Conservation (phyloP, 2,888 invertebrate species). For the Lasioglossum marginatum region DNA sequence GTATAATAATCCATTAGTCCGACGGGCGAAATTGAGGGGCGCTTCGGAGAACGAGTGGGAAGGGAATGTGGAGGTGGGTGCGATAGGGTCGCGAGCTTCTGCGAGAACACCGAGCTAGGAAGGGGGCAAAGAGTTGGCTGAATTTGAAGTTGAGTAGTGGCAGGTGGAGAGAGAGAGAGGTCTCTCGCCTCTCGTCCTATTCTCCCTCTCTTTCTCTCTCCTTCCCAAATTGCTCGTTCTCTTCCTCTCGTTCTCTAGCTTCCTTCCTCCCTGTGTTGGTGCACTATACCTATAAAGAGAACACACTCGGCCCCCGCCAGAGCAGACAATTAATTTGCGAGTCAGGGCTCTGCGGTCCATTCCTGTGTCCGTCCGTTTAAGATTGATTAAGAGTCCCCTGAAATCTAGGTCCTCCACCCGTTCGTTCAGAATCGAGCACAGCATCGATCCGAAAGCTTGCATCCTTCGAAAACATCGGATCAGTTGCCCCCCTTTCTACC, state of each 20-base stretch:
- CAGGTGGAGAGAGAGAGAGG: constrained; percentile 67
- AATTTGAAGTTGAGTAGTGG: constrained; percentile 71
- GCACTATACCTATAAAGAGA: constrained; percentile 17
- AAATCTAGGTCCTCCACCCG: constrained; percentile 50
- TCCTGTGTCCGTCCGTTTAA: constrained; percentile 69
- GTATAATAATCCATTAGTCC: constrained; percentile 79
- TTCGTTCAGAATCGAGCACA: constrained; percentile 30
- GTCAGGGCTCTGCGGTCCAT: constrained; percentile 60
- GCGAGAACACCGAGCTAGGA: constrained; percentile 34
- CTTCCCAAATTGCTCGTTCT: not conserved
- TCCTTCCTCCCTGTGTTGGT: not conserved
- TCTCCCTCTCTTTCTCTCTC: not conserved
- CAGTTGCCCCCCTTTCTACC: not conserved
- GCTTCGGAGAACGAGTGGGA: constrained; percentile 46
- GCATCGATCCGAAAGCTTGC: constrained; percentile 38
- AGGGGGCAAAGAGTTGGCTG: constrained; percentile 52
- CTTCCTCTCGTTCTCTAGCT: not conserved
- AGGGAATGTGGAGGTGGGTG: constrained; percentile 18
- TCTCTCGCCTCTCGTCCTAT: not conserved
- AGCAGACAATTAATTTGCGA: constrained; percentile 76
- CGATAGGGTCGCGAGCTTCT: constrained; percentile 56
- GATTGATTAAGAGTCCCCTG: constrained; percentile 73
- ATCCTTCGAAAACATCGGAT: constrained; percentile 31
- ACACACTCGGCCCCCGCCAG: constrained; percentile 23
- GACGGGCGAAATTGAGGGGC: constrained; percentile 73